Evolutionary conservation across 2,797 vertebrate species (phyloP).

Genomic region (Mastacembelus armatus): DNA sequence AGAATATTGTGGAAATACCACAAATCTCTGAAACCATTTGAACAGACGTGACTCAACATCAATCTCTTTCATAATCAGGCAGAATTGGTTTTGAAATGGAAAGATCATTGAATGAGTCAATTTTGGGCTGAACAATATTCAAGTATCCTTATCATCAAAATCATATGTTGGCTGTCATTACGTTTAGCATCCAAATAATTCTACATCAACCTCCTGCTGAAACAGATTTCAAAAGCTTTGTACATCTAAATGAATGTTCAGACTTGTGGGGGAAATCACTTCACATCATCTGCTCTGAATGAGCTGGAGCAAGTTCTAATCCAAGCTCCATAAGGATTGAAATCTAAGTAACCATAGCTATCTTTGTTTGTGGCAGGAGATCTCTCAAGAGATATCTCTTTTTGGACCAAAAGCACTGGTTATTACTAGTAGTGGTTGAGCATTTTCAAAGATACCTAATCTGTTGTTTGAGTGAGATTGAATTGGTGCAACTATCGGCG

Average conservation of each 20-base stretch:
- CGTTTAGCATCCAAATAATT: not conserved
- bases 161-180: not conserved
- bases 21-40: no score
- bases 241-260: not conserved
- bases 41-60: no score
- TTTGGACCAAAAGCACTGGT: constrained; percentile 31
- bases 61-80: no score
- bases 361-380: no score
- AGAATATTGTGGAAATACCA: no score
- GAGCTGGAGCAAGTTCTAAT: constrained; percentile 14
- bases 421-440: constrained; percentile 50
- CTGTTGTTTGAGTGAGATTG: constrained; percentile 62
- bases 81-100: no score
- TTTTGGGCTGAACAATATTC: not conserved
- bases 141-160: not conserved
- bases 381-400: constrained; percentile 25
- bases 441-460: constrained; percentile 62
- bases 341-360: not conserved
- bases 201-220: not conserved
- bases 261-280: not conserved
- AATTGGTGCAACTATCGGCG: constrained; percentile 66
- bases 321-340: constrained; percentile 19
- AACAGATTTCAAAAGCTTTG: not conserved
- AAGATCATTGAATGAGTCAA: no score
- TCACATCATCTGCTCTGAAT: constrained; percentile 10